Base-by-base conservation (phyloP, 2,888 invertebrate genomes). In the Stictocephala bisonia region DNA sequence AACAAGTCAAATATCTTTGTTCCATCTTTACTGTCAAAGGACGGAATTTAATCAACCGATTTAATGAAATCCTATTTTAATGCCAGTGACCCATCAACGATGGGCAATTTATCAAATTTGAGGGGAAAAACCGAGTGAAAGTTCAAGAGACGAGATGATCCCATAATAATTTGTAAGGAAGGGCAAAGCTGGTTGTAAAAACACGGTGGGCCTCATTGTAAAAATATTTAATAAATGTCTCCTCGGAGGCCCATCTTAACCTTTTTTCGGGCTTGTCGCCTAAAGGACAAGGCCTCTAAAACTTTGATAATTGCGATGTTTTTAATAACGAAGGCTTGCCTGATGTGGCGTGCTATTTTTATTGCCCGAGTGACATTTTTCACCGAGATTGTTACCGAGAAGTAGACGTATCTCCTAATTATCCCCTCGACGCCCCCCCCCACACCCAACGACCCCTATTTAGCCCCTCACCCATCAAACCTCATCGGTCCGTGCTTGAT, bases 161-260 rank as follows among this genome's bases (percentile, higher is more conserved):
- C 64, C 27, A 44, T 64, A 64, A 64, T 44, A 64, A 64, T 64
- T 64, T 64, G 44, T 64, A 64, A 64, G 64, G 64, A 64, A 64
- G 44, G 64, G 64, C 44, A 44, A 26, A 13, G 24, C 24, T 26
- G 44, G 27, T 22, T 64, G 64, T 41, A 64, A 44, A 44, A 41
- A 44, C 64, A 44, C 22, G 64, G 64, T 64, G 22, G 24, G 64
- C 35, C 60, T 60, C 60, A 60, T 60, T 60, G 60, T 44, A 70
- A 74, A 75, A 77, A 76, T 77, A 77, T 77, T 79, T 78, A 77
- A 79, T 80, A 78, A 80, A 81, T 81, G 80, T 79, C 79, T 79
- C 81, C 81, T 79, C 77, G 40, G 81, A 80, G 81, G 79, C 77
- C 78, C 79, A 80, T 80, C 79, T 79, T 80, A 81, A 81, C 80